Base-by-base conservation (phyloP, 2,888 invertebrate species). In the Tetragonisca angustula region DNA sequence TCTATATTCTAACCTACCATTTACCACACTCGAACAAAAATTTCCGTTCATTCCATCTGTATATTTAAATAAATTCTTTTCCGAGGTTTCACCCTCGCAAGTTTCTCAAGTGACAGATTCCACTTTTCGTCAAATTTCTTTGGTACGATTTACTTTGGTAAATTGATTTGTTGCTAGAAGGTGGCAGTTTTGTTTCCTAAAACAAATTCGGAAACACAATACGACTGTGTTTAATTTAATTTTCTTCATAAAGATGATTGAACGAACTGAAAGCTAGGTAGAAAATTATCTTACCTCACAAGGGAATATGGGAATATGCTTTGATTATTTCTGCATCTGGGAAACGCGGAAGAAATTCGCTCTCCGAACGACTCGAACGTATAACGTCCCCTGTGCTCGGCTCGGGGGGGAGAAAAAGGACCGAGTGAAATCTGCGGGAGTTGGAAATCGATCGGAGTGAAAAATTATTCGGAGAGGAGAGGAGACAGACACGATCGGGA, bases 101-200 rank as follows among this genome's bases (percentile, higher is more conserved):
- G 0, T 2, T n/a, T n/a, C 1, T 5, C 56, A 5, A 5, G 2
- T 4, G 13, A 21, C n/a, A n/a, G 13, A 56, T 13, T n/a, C 2
- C 56, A 13, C n/a, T 4, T 56, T n/a, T 56, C 4, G 21, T 56
- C 2, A n/a, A 13, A 32, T 32, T 32, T 32, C 32, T 56, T 56
- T n/a, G 2, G 4, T 4, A 5, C 0, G 21, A 56, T 13, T 56
- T 13, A n/a, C 2, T n/a, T 2, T 4, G 56, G 43, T 9, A 1
- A 43, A 9, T 56, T 3, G 32, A 32, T 32, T 4, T 32, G 4
- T 32, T 13, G n/a, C 56, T 13, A 3, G 5, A 0, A 1, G 4
- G 4, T 0, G n/a, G 5, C 2, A 56, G n/a, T n/a, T n/a, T 56
- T 9, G 36, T 56, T 32, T 32, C 0, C 4, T 2, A 5, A 59